Conservation (phyloP, 2,888 invertebrate genomes). For the Nebria salina region DNA sequence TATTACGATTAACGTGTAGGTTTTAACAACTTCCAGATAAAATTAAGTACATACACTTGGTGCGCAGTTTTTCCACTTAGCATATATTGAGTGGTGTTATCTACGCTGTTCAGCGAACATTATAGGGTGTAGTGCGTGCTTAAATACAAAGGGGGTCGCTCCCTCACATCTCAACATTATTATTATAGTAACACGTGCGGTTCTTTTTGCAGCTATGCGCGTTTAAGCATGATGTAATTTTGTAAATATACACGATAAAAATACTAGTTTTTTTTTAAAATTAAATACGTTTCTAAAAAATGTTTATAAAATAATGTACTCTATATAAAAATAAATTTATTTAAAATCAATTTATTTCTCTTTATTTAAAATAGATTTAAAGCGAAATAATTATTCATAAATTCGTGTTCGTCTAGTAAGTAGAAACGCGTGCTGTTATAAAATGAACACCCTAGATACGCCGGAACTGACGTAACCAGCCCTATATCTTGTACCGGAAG, state of each 20-base stretch:
- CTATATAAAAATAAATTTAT: no score
- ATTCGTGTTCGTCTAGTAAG: slow-evolving; percentile 3
- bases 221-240: background rate
- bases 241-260: background rate
- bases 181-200: background rate
- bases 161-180: background rate
- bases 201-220: background rate
- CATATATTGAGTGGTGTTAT: background rate
- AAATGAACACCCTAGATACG: background rate
- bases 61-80: background rate
- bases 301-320: no score
- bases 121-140: background rate
- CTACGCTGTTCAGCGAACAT: background rate
- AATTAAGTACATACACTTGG: background rate
- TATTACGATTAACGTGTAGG: background rate
- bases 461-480: slow-evolving; percentile 17
- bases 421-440: background rate
- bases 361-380: no score
- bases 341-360: no score
- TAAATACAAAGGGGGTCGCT: background rate
- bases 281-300: no score
- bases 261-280: no score
- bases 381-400: slow-evolving; percentile 4
- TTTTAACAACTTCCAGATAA: background rate
- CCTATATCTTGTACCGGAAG: slow-evolving; percentile 23